Evolutionary conservation across 2,113 vertebrate genomes (phyloP).

Genomic region (Campylomormyrus tamandua): DNA sequence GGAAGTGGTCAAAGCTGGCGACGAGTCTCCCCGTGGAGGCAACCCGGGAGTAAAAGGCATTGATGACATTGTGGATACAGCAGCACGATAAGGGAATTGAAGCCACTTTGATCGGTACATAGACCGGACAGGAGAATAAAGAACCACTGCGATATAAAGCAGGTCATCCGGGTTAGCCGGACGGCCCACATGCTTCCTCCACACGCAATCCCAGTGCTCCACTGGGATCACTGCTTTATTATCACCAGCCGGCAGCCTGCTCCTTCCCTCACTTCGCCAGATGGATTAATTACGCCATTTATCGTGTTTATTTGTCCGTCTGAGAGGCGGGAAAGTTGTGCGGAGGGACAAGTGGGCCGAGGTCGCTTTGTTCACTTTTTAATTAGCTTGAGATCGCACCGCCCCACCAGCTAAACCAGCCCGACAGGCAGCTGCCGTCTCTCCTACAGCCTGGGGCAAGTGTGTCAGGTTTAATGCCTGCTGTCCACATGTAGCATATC

Average conservation of each 20-base stretch:
- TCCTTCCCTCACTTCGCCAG: slow-evolving; percentile 51
- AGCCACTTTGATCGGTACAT: slow-evolving; percentile 18
- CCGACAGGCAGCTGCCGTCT: not conserved
- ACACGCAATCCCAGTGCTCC: slow-evolving; percentile 19
- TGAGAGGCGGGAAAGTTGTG: slow-evolving; percentile 39
- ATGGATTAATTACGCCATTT: slow-evolving; percentile 55
- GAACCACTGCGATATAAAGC: not conserved
- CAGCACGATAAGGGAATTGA: slow-evolving; percentile 1
- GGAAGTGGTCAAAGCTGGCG: not conserved
- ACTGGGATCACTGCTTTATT: slow-evolving; percentile 34
- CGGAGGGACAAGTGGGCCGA: slow-evolving; percentile 28
- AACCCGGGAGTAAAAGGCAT: slow-evolving; percentile 14
- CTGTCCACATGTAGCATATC: not conserved
- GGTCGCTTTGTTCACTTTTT: slow-evolving; percentile 40
- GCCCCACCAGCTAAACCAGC: not conserved
- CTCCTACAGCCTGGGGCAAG: not conserved
- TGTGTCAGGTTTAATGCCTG: not conserved
- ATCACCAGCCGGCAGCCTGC: slow-evolving; percentile 38
- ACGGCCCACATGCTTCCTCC: not conserved
- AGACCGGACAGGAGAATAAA: slow-evolving; percentile 10
- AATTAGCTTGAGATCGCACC: slow-evolving; percentile 33
- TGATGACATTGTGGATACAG: not conserved
- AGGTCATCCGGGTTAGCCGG: not conserved
- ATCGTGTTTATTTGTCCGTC: slow-evolving; percentile 50
- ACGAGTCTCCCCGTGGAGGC: not conserved